Conservation (phyloP, 2,113 vertebrate genomes). For the Regulus satrapa region DNA sequence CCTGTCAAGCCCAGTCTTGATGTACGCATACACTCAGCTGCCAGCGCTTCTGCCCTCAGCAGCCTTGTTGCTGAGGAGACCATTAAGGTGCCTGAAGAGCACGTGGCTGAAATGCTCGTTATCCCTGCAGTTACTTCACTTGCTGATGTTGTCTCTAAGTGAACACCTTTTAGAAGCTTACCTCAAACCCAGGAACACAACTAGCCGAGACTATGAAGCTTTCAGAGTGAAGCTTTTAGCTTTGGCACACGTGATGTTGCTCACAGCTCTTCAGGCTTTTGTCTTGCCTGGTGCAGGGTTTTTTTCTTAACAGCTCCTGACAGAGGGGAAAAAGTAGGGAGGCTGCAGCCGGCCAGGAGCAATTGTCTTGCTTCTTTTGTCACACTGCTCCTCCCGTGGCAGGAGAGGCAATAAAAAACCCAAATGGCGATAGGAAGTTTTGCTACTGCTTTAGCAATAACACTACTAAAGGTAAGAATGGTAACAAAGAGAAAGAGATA, state of each 20-base stretch:
- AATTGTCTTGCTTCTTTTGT: neutral
- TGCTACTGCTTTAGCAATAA: neutral
- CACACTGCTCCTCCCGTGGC: neutral
- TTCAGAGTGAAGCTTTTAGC: neutral
- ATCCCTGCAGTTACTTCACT: neutral
- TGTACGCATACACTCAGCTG: neutral
- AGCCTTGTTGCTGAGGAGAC: conserved; percentile 47
- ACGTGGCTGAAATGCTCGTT: neutral
- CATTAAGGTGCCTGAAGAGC: neutral
- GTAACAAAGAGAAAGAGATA: too few species aligned
- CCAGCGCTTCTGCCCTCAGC: neutral
- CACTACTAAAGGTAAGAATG: too few species aligned
- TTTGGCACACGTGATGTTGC: neutral
- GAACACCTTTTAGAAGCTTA: neutral
- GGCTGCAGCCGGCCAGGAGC: neutral
- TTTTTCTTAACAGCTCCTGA: neutral
- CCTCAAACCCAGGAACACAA: neutral
- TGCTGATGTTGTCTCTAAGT: neutral
- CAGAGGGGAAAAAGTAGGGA: neutral
- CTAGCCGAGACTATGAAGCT: neutral
- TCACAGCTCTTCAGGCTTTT: neutral
- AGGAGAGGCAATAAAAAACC: neutral
- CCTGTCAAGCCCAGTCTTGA: neutral
- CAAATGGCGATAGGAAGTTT: neutral
- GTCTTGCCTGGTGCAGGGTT: neutral